Evolutionary conservation across 2,888 invertebrate genomes (phyloP), one percentile per base, ranked within the genome.

Genomic region (Galerucella nymphaeae): DNA sequence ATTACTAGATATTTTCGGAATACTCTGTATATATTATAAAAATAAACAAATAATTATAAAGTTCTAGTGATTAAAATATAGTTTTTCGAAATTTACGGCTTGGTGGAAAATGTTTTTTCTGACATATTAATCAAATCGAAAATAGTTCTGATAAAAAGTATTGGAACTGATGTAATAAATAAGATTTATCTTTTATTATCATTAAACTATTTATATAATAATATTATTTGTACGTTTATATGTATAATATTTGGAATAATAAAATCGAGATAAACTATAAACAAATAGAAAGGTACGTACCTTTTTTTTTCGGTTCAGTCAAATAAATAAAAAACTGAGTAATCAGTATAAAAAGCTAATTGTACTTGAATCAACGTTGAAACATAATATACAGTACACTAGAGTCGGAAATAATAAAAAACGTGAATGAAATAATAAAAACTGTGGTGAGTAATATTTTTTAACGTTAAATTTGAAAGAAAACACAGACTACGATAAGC

Each of bases 401-500:
- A 30, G 3, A 61, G 38, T 61, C 61, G 61, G 30, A 58, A 58
- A 58, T 58, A 30, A 58, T 61, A 16, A 61, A 38, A 61, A 61
- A 61, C 20, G 57, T 57, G 57, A 13, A 61, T 16, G 8, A 61
- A 61, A 61, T 38, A 16, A 61, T 38, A n/a, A 61, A 38, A 38
- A 61, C 14, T 61, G 41, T 41, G 16, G 41, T 23, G 20, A 61
- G 61, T 61, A 61, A 61, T 61, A 38, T 61, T 38, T n/a, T 61
- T 41, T 38, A 59, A n/a, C 38, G 38, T 38, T 14, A 38, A 61
- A 38, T 61, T 38, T 30, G 38, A 61, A 61, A 61, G 38, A 61
- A 61, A 61, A 61, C 38, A 62, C 61, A 62, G 61, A 45, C 61
- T 62, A 62, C 61, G 42, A 62, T 62, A 62, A 62, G 42, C 61